phyloP scores from a whole-genome alignment of 2,113 vertebrate species.

The Lophochroa leadbeateri region DNA sequence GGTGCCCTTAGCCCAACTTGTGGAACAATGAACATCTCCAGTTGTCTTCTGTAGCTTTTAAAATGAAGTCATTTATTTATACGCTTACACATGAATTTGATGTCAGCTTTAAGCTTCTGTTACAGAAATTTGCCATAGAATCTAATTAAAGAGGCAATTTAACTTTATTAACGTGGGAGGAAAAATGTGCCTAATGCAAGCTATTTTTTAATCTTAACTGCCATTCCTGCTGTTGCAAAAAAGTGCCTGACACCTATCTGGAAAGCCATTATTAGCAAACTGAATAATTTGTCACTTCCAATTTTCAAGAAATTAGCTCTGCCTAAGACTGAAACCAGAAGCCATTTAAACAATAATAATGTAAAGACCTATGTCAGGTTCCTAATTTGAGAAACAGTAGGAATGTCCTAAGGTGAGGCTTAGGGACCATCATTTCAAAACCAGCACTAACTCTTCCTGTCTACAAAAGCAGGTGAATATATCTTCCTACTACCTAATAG shows the following conservation, averaged over 20 bases:
- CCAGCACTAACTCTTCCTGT: background rate
- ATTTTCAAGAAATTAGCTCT: background rate
- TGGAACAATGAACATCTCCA: background rate
- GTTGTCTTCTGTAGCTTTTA: background rate
- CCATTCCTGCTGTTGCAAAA: background rate
- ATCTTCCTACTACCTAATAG: background rate
- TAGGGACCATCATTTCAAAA: background rate
- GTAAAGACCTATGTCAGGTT: background rate
- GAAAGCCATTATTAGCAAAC: constrained; percentile 7
- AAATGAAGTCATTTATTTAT: background rate
- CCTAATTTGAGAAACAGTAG: background rate
- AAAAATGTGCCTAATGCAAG: background rate
- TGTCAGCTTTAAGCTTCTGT: background rate
- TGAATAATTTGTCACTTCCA: constrained; percentile 13
- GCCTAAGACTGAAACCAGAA: background rate
- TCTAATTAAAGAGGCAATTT: constrained; percentile 7
- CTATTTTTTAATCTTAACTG: constrained; percentile 36
- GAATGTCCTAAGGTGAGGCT: background rate
- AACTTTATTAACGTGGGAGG: constrained; percentile 36
- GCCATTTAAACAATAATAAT: background rate
- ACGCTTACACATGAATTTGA: background rate
- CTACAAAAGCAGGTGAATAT: background rate
- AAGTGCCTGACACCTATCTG: background rate
- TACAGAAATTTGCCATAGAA: background rate
- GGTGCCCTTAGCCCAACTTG: background rate